Evolutionary conservation across 2,888 invertebrate species (phyloP).

Genomic region (Ommatoiulus sabulosus): DNA sequence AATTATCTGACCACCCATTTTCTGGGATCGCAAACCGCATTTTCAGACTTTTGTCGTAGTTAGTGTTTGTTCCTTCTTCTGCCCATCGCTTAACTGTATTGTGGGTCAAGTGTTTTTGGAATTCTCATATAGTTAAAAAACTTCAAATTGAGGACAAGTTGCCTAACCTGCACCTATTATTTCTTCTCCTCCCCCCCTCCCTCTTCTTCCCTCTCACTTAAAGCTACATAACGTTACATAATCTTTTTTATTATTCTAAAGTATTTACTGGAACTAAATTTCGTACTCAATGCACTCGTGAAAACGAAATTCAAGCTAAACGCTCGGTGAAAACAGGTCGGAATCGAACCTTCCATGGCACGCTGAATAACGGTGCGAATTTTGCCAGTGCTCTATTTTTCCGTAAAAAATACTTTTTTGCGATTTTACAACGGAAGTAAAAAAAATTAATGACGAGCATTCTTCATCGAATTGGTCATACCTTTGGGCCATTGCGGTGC

Average conservation of each 20-base stretch:
- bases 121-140: constrained; percentile 27
- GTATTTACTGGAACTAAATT: constrained; percentile 36
- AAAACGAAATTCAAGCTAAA: constrained; percentile 19
- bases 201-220: constrained; percentile 1
- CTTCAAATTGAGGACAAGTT: constrained; percentile 39
- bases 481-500: neutral
- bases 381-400: neutral
- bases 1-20: constrained; percentile 7
- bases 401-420: neutral
- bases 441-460: neutral
- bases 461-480: neutral
- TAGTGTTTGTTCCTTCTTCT: neutral
- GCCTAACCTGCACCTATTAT: constrained; percentile 36
- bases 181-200: constrained; percentile 26
- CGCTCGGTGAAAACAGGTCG: neutral
- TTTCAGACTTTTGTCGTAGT: neutral
- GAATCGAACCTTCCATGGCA: neutral
- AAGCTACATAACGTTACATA: constrained; percentile 23
- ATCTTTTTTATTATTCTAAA: constrained; percentile 24
- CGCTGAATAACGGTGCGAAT: neutral
- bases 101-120: constrained; percentile 43
- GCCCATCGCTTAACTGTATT: constrained; percentile 24
- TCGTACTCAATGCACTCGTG: constrained; percentile 28
- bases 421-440: neutral
- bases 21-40: constrained; percentile 23